Evolutionary conservation across 2,888 invertebrate species (phyloP), one percentile per base, ranked within the genome.

Genomic region (Polydrusus tereticollis): DNA sequence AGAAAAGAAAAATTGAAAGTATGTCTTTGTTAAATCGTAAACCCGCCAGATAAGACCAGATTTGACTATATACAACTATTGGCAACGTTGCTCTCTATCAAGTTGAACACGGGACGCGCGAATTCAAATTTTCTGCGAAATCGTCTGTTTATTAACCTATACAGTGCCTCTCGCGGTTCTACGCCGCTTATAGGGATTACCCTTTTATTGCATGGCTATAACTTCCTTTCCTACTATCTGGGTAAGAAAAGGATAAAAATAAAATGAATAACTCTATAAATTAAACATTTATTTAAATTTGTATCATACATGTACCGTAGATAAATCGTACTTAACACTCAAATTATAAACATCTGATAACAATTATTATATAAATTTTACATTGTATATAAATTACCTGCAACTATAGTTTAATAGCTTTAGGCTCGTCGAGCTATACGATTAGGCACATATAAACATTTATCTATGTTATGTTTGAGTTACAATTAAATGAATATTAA

Each of bases 201-300:
- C n/a, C n/a, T n/a, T n/a, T n/a, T n/a, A n/a, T n/a, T n/a, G n/a
- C n/a, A n/a, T n/a, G n/a, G n/a, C 8, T 33, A 1, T 10, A 3
- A 3, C 33, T 6, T 1, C 7, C 7, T 33, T 33, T 33, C 33
- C 10, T 33, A 33, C 10, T 33, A 1, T 10, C 33, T 10, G 10
- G 10, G 33, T 1, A 20, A 20, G 2, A 20, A 20, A 10, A 45
- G 20, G 2, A 8, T 6, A 2, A 2, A 21, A n/a, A 47, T 21
- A 21, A 47, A 23, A 6, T 8, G 23, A 21, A 23, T 7, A 1
- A 18, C 2, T 1, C 2, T 62, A 69, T 29, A 72, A 72, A 72
- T 67, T 55, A 72, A 57, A 68, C 72, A 72, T 72, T 63, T 72
- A 72, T 72, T 67, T 64, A 57, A 50, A 23, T 72, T 68, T 62